Evolutionary conservation across 2,888 invertebrate genomes (phyloP), one percentile per base, ranked within the genome.

Genomic region (Ennomos quercinarius): DNA sequence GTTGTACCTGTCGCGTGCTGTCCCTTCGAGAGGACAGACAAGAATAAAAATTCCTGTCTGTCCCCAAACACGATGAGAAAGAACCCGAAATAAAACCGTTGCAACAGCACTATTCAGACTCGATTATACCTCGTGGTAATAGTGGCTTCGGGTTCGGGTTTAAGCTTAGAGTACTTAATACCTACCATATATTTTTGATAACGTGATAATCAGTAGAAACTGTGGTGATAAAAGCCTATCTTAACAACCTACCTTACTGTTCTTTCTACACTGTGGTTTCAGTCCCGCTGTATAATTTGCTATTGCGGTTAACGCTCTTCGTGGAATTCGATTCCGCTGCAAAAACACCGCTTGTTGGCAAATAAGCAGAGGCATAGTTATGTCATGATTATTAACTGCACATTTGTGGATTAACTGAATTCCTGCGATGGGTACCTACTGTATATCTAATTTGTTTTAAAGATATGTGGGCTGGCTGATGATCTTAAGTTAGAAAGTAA

Each of bases 301-400:
- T 66, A 76, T 76, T 72, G 78, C 76, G 74, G 78, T 76, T 74
- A 77, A 74, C 72, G 76, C 61, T 67, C 66, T 78, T 80, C 77
- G 67, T 56, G 65, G 76, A 78, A 78, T 74, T 66, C 60, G 68
- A 72, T 77, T 73, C 67, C 62, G 64, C 70, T 57, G 61, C 70
- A 63, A 67, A 68, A 70, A 68, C 64, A 51, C 59, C 50, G 53
- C 39, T 45, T 45, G 44, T 57, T 58, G 57, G 63, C 53, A 67
- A 58, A 51, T 42, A 44, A 45, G 36, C 53, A 40, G 41, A 27
- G 57, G 63, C 62, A 61, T 53, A 55, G 40, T 59, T 61, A 53
- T 48, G 51, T 37, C 45, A 36, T 42, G 50, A 64, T 64, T 49
- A 40, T 48, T 61, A 36, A 57, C 53, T 57, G 48, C 48, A 58